A percentile compares a stretch with the other conserved stretches of the same genome.
Conservation (phyloP, 2,113 vertebrate species). For the Felis chaus region DNA sequence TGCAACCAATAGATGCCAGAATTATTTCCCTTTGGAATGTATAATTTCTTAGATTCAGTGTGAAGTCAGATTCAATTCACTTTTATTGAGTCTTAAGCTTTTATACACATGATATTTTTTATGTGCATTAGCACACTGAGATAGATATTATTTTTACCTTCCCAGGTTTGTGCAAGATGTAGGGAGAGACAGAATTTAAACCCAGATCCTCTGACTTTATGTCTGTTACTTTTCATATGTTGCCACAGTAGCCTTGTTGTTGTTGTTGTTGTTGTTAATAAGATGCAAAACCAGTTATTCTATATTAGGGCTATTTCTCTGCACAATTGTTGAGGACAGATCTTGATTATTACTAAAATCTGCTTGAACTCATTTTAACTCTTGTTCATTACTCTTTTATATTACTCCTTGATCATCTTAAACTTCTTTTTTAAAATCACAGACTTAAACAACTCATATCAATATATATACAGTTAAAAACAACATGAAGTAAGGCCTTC, state of each 20-base stretch:
- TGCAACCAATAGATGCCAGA: neutral
- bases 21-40: slow-evolving; percentile 23
- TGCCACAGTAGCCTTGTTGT: neutral
- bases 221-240: neutral
- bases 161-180: neutral
- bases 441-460: neutral
- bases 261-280: neutral
- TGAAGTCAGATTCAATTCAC: slow-evolving; percentile 39
- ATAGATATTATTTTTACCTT: neutral
- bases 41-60: neutral
- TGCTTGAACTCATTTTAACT: neutral
- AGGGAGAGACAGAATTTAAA: neutral
- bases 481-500: neutral
- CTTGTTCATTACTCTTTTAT: neutral
- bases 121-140: neutral
- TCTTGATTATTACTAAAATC: neutral
- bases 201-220: neutral
- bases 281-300: neutral
- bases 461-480: neutral
- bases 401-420: neutral
- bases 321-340: neutral
- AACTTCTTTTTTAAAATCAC: neutral
- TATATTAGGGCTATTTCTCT: neutral
- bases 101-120: neutral
- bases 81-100: slow-evolving; percentile 32